Evolutionary conservation across 2,888 invertebrate species (phyloP).

Genomic region (Metopia argyrocephala): DNA sequence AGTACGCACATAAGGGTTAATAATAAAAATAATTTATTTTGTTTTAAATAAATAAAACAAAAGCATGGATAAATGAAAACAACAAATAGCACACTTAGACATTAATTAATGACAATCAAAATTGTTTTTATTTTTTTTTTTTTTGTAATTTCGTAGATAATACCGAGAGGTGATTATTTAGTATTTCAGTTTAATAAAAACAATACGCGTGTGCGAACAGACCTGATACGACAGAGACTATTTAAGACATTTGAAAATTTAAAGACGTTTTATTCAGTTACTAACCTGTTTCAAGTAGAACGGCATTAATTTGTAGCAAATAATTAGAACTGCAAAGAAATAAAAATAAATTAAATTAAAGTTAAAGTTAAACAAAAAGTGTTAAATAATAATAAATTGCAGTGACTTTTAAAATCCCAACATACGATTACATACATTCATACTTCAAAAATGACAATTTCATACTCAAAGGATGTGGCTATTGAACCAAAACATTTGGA

Average conservation of each 20-base stretch:
- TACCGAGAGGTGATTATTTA: conserved; percentile 7
- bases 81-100: conserved; percentile 21
- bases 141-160: background rate
- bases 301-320: background rate
- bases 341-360: background rate
- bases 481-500: conserved; percentile 68
- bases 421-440: background rate
- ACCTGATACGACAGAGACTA: conserved; percentile 1
- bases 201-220: conserved; percentile 22
- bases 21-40: conserved; percentile 7
- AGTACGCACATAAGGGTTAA: conserved; percentile 33
- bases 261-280: conserved; percentile 19
- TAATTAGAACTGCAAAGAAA: no score
- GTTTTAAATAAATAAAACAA: conserved; percentile 25
- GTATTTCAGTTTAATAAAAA: conserved; percentile 32
- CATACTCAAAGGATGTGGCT: conserved; percentile 67
- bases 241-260: conserved; percentile 40
- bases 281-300: conserved; percentile 22
- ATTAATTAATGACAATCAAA: conserved; percentile 48
- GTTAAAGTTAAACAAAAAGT: background rate
- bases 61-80: no score
- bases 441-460: conserved; percentile 68
- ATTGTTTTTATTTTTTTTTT: background rate
- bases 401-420: background rate
- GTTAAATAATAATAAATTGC: background rate